These are phyloP conservation scores for Clunio marinus DNA, from an alignment of 2,888 invertebrate genomes.

Conservation along the genomic window DNA sequence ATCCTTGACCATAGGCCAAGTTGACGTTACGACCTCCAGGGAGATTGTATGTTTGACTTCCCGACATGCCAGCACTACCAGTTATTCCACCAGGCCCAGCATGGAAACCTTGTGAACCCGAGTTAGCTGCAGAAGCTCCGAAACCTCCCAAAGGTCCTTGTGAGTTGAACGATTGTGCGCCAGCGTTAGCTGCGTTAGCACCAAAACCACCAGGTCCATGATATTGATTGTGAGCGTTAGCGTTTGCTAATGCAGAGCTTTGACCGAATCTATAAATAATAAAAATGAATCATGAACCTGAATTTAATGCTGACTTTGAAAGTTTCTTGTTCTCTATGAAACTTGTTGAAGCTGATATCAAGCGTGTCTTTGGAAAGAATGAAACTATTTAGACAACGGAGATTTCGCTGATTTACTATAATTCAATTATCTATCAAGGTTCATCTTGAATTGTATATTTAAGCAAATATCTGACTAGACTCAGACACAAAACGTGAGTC, in stretches of 20 bases:
- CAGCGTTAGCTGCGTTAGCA: neutral
- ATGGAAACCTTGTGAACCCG: slow-evolving; percentile 45
- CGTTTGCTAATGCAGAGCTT: slow-evolving; percentile 18
- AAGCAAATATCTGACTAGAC: too few species aligned
- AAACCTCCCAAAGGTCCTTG: slow-evolving; percentile 46
- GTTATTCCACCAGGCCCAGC: neutral
- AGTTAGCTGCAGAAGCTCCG: slow-evolving; percentile 49
- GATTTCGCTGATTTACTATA: too few species aligned
- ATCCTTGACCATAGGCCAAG: slow-evolving; percentile 48
- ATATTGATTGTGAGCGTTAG: slow-evolving; percentile 21
- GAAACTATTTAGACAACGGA: too few species aligned
- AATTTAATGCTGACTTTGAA: slow-evolving; percentile 25
- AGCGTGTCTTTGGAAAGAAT: too few species aligned
- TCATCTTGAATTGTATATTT: too few species aligned
- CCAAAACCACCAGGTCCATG: slow-evolving; percentile 6
- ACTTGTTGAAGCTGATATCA: neutral
- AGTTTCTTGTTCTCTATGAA: too few species aligned
- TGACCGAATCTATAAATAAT: slow-evolving; percentile 10
- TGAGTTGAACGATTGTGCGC: slow-evolving; percentile 48
- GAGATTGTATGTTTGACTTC: slow-evolving; percentile 48
- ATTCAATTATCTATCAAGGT: too few species aligned
- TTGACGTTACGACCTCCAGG: slow-evolving; percentile 51
- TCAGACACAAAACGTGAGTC: too few species aligned
- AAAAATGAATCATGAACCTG: slow-evolving; percentile 1
- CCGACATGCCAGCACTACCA: slow-evolving; percentile 47